Base-by-base conservation (phyloP, 2,797 vertebrate species). In the Enoplosus armatus region DNA sequence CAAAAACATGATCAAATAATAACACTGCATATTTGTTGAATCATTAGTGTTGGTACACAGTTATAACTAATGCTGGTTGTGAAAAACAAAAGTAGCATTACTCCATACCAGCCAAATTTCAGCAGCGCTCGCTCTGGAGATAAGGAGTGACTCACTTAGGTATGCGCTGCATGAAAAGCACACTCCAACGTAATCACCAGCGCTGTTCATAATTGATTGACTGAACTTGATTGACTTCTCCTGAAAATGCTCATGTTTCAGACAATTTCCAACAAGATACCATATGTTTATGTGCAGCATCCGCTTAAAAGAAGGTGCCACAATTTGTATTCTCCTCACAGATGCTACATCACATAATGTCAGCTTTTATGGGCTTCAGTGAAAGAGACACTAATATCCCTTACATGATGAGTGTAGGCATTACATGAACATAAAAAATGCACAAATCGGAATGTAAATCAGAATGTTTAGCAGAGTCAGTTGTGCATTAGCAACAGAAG, bases 371-470 rank as follows among this genome's bases (percentile, higher is more conserved):
- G 74, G 78, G 82, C 78, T 50, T 83, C 72, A 54, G 16, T 63
- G 87, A 89, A 84, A 83, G 68, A 89, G 82, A 87, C 80, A 61
- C 83, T 91, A 89, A 91, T 90, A 84, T 79, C 67, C 81, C 70
- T 51, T 39, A 77, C 86, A 88, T 86, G 85, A 92, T 85, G 65
- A 79, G 76, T 47, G 70, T 75, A 73, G 59, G 80, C 82, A 73
- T 83, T 83, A 79, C 75, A 73, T 55, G 71, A 56, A 68, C 68
- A 75, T 88, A 75, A 84, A 87, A 58, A 88, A 84, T 56, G 26
- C 71, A 80, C 68, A 77, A 82, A 89, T 78, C 77, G 69, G 79
- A 74, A 75, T 87, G 85, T 86, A 87, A 89, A 92, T 88, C 78
- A 79, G 59, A 66, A 75, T 63, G 73, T 90, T 85, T 87, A 74